Base-by-base conservation (phyloP, 2,113 vertebrate species). In the Lathamus discolor region DNA sequence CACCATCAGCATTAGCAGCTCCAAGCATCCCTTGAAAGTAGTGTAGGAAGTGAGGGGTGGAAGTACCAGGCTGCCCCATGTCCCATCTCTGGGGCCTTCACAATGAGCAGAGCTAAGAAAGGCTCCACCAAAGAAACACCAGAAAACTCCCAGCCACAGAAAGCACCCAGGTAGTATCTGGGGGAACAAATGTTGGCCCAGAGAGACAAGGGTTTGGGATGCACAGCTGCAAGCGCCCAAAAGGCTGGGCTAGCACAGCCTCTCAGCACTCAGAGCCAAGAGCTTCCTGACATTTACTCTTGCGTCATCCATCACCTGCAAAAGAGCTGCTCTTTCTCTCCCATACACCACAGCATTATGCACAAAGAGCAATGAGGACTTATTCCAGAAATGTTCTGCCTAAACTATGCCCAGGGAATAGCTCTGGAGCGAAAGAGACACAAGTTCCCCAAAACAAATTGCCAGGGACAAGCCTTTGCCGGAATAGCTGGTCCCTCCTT, bases 391-490 rank as follows among this genome's bases (percentile, higher is more conserved):
- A 18, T 13, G 15, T 76, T 89, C 81, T 91, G 28, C 70, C 33
- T 70, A 35, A 75, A 13, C 51, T 79, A 37, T 84, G 20, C 63
- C 77, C 62, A 84, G 90, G 94, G 68, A 92, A 35, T 37, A 44
- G 28, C 43, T 76, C 55, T 73, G 37, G 41, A 51, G 29, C 35
- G 9, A 64, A 43, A 82, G 17, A 92, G n/a, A 90, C 0, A 2
- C n/a, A 86, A 93, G 27, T 90, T 96, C 79, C 87, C 82, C 87
- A 92, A 90, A 95, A 49, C 24, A 44, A 91, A 70, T 31, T 33
- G 33, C 29, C 25, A 72, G 81, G 37, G 22, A 91, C 88, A 79
- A 95, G 93, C 83, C 27, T 94, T 97, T 97, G 83, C 93, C 6
- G 41, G 93, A 94, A 93, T 68, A 86, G 41, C 27, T 59, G 37